Evolutionary conservation across 2,797 vertebrate genomes (phyloP).

Genomic region (Morelia viridis): DNA sequence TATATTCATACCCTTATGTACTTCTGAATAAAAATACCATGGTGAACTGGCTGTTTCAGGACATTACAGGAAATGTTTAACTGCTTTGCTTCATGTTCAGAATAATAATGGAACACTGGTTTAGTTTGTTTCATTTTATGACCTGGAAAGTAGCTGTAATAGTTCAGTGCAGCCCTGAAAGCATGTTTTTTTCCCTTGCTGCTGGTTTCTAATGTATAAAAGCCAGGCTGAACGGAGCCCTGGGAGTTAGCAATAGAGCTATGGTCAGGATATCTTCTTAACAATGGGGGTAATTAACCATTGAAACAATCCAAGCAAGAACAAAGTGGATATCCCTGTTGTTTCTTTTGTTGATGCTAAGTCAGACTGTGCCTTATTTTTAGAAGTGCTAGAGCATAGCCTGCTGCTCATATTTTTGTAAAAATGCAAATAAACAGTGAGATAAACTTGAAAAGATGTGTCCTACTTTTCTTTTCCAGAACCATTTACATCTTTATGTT

Average conservation of each 20-base stretch:
- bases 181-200: neutral
- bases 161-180: neutral
- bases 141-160: constrained; percentile 5
- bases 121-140: neutral
- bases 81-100: neutral
- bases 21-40: neutral
- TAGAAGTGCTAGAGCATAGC: neutral
- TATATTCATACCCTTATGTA: too few species aligned
- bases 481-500: neutral
- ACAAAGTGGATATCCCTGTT: neutral
- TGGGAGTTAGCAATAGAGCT: constrained; percentile 16
- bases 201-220: neutral
- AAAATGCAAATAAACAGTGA: neutral
- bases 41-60: neutral
- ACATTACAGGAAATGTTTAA: neutral
- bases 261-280: neutral
- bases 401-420: neutral
- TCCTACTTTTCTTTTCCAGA: too few species aligned
- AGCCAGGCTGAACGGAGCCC: neutral
- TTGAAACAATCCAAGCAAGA: neutral
- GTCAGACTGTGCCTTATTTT: neutral
- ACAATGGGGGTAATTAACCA: constrained; percentile 32
- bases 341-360: neutral
- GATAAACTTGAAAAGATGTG: neutral
- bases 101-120: neutral